These are phyloP conservation scores for Phyllostomus discolor DNA, from an alignment of 2,113 vertebrate species.

Conservation along the genomic window DNA sequence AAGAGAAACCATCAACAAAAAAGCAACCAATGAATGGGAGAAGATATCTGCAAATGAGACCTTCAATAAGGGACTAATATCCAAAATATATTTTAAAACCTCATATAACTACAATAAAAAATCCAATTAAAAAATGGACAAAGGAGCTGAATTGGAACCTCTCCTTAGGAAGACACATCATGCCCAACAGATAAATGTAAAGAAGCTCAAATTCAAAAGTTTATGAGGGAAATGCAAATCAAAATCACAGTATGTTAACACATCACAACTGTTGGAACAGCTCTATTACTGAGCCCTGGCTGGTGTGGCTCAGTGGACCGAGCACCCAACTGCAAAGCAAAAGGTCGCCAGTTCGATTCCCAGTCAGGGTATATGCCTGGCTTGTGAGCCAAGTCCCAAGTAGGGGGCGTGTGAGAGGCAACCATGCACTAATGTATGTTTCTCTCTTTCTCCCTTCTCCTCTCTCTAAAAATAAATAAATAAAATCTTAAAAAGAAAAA, in stretches of 20 bases:
- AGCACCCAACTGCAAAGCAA: too few relatives aligned
- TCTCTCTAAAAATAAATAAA: too few relatives aligned
- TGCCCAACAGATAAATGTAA: not conserved
- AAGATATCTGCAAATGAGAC: not conserved
- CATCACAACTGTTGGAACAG: not conserved
- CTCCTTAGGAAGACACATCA: not conserved
- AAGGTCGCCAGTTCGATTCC: too few relatives aligned
- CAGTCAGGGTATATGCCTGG: too few relatives aligned
- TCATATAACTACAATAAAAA: not conserved
- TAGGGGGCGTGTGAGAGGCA: too few relatives aligned
- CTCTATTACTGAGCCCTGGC: too few relatives aligned
- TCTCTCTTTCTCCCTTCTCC: too few relatives aligned
- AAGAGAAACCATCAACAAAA: not conserved
- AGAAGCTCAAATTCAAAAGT: not conserved
- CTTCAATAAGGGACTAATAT: not conserved
- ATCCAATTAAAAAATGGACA: not conserved
- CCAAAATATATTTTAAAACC: not conserved
- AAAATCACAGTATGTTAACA: not conserved
- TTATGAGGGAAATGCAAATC: not conserved
- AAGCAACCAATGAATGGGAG: not conserved
- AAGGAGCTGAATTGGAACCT: not conserved
- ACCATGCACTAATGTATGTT: too few relatives aligned
- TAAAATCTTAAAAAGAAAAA: too few relatives aligned
- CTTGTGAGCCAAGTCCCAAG: too few relatives aligned
- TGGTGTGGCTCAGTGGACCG: too few relatives aligned